Evolutionary conservation across 2,113 vertebrate genomes (phyloP).

Genomic region (Lates calcarifer): DNA sequence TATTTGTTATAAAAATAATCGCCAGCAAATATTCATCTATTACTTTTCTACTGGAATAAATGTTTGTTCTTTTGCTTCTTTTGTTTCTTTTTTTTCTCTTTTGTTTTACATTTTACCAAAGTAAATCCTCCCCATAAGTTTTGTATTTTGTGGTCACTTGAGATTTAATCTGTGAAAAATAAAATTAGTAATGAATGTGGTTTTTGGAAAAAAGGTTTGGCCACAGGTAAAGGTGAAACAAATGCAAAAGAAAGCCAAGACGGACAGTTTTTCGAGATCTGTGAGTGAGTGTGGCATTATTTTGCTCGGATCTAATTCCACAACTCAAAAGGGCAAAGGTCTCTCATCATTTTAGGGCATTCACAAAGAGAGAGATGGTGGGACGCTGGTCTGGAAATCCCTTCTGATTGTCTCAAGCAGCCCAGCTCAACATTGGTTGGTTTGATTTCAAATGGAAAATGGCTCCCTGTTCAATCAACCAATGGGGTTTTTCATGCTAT

Average conservation of each 20-base stretch:
- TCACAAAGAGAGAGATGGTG: constrained; percentile 20
- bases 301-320: constrained; percentile 11
- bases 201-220: constrained; percentile 35
- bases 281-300: constrained; percentile 4
- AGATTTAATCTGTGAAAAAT: constrained; percentile 32
- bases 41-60: constrained; percentile 67
- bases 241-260: constrained; percentile 29
- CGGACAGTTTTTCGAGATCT: not conserved
- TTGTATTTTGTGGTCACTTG: constrained; percentile 45
- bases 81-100: constrained; percentile 8
- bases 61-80: constrained; percentile 52
- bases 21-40: constrained; percentile 71
- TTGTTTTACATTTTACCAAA: constrained; percentile 61
- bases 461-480: constrained; percentile 66
- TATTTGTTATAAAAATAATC: constrained; percentile 79
- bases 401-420: constrained; percentile 81
- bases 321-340: not conserved
- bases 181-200: not conserved
- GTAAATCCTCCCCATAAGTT: constrained; percentile 36
- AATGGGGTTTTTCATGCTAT: constrained; percentile 49
- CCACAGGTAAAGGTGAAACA: not conserved
- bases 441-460: constrained; percentile 61
- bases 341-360: not conserved
- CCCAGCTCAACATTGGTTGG: constrained; percentile 69
- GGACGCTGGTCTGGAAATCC: constrained; percentile 64